Base-by-base conservation (phyloP, 2,113 vertebrate genomes). In the Perca schrenkii region DNA sequence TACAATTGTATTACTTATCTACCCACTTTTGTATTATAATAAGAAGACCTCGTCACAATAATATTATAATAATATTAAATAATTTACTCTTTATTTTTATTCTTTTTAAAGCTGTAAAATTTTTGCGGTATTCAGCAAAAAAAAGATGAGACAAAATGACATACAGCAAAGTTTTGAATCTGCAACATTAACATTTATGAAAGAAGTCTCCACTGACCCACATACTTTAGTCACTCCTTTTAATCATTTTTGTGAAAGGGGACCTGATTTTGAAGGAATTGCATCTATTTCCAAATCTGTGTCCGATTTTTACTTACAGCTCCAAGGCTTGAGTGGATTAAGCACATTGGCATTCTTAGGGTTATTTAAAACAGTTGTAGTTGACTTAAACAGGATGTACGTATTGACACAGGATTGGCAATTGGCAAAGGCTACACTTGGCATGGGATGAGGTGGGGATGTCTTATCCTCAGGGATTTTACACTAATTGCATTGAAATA, bases 281-380 rank as follows among this genome's bases (percentile, higher is more conserved):
- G 22, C 12, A 71, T 67, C 76, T 36, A 71, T 84, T 82, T 25
- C 2, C 16, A 79, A 77, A 86, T 72, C 54, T 88, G 71, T 28
- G 77, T 65, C 66, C 61, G 49, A 80, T 78, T 86, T 57, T 82
- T 70, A 5, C 50, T 64, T 71, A 67, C 28, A 69, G 56, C 66
- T 73, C 60, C 12, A 28, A 54, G 52, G 34, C 69, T 72, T 80
- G 71, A 83, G 71, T 74, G 67, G 82, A 89, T 88, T 89, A 88
- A 73, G 71, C 71, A 58, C 60, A 74, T 52, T 83, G 63, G 79
- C 62, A 71, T 87, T 86, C 76, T 89, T 71, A 57, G 49, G 54
- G 79, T 83, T 88, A 93, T 89, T 85, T 87, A 87, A 90, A 91
- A 90, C 82, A 84, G 83, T 82, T 61, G 56, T 75, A 53, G 68